Evolutionary conservation across 2,797 vertebrate genomes (phyloP).

Genomic region (Rachycentron canadum): DNA sequence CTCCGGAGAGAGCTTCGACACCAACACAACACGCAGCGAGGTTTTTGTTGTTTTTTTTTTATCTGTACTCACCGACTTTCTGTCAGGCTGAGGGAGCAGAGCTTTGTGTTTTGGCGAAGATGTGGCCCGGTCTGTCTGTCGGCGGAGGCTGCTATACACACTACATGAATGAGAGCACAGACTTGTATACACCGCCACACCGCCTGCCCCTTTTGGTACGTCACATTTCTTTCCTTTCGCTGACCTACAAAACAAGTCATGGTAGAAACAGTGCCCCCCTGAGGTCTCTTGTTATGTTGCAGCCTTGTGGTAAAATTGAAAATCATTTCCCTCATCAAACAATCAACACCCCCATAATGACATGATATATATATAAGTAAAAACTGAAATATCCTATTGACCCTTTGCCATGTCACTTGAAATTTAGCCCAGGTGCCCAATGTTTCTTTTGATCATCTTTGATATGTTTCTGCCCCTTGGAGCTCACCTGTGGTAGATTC

Average conservation of each 20-base stretch:
- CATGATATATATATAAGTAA: too few species aligned
- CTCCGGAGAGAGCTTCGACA: too few species aligned
- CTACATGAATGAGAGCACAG: conserved; percentile 69
- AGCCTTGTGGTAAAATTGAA: too few species aligned
- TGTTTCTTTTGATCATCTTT: too few species aligned
- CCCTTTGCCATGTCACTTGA: too few species aligned
- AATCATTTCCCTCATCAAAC: too few species aligned
- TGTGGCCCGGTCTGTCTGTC: conserved; percentile 25
- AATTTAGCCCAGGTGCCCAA: too few species aligned
- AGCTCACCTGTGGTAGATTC: too few species aligned
- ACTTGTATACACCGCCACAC: conserved; percentile 52
- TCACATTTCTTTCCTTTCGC: conserved; percentile 38
- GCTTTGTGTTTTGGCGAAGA: conserved; percentile 36
- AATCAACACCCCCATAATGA: too few species aligned
- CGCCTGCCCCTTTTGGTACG: conserved; percentile 61
- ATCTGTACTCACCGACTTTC: conserved; percentile 77
- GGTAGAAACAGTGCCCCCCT: conserved; percentile 45
- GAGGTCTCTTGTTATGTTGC: background rate
- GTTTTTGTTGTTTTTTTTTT: background rate
- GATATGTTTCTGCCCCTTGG: too few species aligned
- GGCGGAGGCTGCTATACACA: conserved; percentile 17
- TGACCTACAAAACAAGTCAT: background rate
- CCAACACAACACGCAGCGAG: rapidly evolving
- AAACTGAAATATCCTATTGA: too few species aligned
- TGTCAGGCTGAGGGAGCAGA: background rate